phyloP scores from a whole-genome alignment of 2,888 invertebrate genomes.

The Pegoplata infirma region DNA sequence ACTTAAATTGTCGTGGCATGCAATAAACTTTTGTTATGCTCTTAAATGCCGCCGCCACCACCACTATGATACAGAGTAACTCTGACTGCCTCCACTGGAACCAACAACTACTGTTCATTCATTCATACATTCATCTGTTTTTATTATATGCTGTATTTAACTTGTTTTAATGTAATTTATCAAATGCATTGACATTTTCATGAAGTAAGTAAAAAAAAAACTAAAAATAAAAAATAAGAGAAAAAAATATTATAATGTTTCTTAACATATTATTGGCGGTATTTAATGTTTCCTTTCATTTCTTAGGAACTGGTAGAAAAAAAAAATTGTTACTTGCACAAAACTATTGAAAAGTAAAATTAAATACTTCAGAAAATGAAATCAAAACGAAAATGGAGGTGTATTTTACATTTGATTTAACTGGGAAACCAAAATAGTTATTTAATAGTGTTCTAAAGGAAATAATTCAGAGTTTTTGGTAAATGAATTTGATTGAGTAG shows the following conservation, averaged over 20 bases:
- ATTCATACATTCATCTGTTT: slow-evolving; percentile 56
- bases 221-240: not conserved
- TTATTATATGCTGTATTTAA: slow-evolving; percentile 49
- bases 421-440: too few relatives aligned
- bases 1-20: slow-evolving; percentile 62
- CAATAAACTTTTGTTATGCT: slow-evolving; percentile 63
- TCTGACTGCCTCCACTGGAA: slow-evolving; percentile 26
- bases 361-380: slow-evolving; percentile 21
- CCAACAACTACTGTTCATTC: slow-evolving; percentile 41
- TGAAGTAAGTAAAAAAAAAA: slow-evolving; percentile 33
- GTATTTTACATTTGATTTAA: too few relatives aligned
- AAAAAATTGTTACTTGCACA: slow-evolving; percentile 49
- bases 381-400: too few relatives aligned
- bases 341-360: slow-evolving; percentile 42
- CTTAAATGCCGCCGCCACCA: slow-evolving; percentile 59
- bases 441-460: too few relatives aligned
- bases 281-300: slow-evolving; percentile 62
- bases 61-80: slow-evolving; percentile 18
- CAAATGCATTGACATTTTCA: slow-evolving; percentile 63
- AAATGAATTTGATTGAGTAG: too few relatives aligned
- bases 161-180: slow-evolving; percentile 63
- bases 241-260: slow-evolving; percentile 55
- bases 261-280: slow-evolving; percentile 62
- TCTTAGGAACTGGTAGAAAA: slow-evolving; percentile 47
- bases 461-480: too few relatives aligned